A percentile compares a stretch with the other conserved stretches of the same genome.
These are phyloP conservation scores for Lordiphosa stackelbergi DNA, from an alignment of 1,140 invertebrate species.

Conservation along the genomic window DNA sequence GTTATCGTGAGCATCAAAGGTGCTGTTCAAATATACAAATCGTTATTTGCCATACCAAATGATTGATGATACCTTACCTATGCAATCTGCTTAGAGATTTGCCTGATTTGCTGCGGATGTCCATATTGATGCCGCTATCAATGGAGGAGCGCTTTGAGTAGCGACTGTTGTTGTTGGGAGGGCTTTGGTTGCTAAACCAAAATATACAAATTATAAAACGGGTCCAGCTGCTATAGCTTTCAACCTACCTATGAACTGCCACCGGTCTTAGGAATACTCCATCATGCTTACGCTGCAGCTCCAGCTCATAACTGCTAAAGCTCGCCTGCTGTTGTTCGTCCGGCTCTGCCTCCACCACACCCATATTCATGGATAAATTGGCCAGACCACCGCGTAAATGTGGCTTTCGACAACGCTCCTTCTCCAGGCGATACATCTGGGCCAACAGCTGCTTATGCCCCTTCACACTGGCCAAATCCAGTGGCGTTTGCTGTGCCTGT, in stretches of 20 bases:
- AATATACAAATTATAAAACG: too few species aligned
- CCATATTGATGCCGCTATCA: slow-evolving; percentile 90
- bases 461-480: slow-evolving; percentile 65
- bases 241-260: slow-evolving; percentile 78
- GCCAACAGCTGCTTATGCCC: slow-evolving; percentile 56
- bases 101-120: slow-evolving; percentile 65
- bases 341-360: slow-evolving; percentile 23
- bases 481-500: slow-evolving; percentile 63
- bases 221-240: too few species aligned
- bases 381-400: slow-evolving; percentile 51
- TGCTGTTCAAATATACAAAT: slow-evolving; percentile 12
- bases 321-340: slow-evolving; percentile 31
- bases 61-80: slow-evolving; percentile 70
- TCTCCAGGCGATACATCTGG: slow-evolving; percentile 63
- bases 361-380: slow-evolving; percentile 64
- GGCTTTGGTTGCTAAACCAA: slow-evolving; percentile 65
- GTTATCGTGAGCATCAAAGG: slow-evolving; percentile 63
- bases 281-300: slow-evolving; percentile 78
- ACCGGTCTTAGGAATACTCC: slow-evolving; percentile 82
- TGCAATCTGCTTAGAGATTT: slow-evolving; percentile 77
- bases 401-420: slow-evolving; percentile 63
- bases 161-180: slow-evolving; percentile 76
- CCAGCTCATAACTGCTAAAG: slow-evolving; percentile 48
- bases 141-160: slow-evolving; percentile 88
- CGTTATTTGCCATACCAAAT: neutral